Conservation (phyloP, 2,888 invertebrate species). For the Acleris emargana region DNA sequence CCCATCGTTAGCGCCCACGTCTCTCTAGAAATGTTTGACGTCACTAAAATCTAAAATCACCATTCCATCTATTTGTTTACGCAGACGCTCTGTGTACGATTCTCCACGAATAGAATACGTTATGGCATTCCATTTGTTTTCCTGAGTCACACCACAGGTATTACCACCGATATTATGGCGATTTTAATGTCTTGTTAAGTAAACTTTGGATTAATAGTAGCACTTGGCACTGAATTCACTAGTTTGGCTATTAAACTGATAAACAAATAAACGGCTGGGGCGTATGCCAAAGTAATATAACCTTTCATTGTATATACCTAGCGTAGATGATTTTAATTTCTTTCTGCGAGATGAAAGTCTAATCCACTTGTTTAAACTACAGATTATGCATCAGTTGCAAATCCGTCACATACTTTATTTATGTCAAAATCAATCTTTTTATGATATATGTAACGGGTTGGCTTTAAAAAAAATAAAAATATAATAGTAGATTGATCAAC, state of each 20-base stretch:
- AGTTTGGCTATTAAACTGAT: slow-evolving; percentile 10
- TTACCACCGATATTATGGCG: slow-evolving; percentile 14
- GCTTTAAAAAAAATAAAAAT: no score
- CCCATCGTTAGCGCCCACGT: no score
- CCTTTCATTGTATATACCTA: neutral
- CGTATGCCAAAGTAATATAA: slow-evolving; percentile 9
- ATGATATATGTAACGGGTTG: no score
- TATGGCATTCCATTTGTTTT: slow-evolving; percentile 23
- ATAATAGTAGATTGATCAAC: no score
- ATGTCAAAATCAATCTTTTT: no score
- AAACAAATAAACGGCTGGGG: slow-evolving; percentile 1
- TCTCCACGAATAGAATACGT: slow-evolving; percentile 28
- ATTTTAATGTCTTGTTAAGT: slow-evolving; percentile 12
- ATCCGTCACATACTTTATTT: no score
- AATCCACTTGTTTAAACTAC: no score
- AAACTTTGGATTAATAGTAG: slow-evolving; percentile 15
- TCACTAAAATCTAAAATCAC: slow-evolving; percentile 8
- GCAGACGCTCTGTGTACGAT: slow-evolving; percentile 18
- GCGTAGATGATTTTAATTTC: neutral
- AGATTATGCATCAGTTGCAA: no score
- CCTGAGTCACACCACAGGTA: slow-evolving; percentile 24
- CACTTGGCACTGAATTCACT: slow-evolving; percentile 26
- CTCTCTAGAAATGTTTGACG: neutral
- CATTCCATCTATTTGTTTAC: slow-evolving; percentile 26
- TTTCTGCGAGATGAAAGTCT: neutral